A percentile compares a stretch with the other conserved stretches of the same genome.
Evolutionary conservation across 2,113 vertebrate species (phyloP).

Genomic region (Ceyx melanurus): DNA sequence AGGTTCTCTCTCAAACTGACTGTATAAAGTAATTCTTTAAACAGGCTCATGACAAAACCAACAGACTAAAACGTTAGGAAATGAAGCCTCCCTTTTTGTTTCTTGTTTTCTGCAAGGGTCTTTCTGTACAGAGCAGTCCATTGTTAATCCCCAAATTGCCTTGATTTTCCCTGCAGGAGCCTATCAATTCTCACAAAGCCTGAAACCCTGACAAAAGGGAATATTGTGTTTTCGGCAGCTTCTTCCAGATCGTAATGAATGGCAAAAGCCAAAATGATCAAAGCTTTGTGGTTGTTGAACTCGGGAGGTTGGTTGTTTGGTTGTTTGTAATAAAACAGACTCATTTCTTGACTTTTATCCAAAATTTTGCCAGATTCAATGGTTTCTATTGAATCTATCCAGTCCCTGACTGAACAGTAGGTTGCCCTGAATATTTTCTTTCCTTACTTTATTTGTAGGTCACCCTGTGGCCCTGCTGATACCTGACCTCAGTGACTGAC

Average conservation of each 20-base stretch:
- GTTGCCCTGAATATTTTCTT: background rate
- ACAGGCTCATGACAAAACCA: background rate
- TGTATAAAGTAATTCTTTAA: background rate
- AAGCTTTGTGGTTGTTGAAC: background rate
- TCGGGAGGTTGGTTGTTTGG: background rate
- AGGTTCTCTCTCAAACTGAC: background rate
- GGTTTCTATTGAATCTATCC: background rate
- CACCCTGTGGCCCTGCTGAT: background rate
- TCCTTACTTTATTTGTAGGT: background rate
- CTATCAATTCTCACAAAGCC: background rate
- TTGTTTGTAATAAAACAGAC: background rate
- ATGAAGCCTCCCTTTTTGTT: background rate
- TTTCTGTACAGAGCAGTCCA: background rate
- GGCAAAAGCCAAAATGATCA: slow-evolving; percentile 8
- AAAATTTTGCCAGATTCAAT: background rate
- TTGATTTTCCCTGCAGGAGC: slow-evolving; percentile 33
- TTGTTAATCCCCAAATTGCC: background rate
- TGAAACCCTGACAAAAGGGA: background rate
- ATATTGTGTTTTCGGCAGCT: slow-evolving; percentile 3
- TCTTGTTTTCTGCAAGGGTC: background rate
- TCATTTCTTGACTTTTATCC: background rate
- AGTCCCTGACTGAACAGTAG: background rate
- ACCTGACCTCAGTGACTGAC: background rate
- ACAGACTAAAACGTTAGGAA: background rate
- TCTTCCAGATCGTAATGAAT: background rate